These are phyloP conservation scores for Tupaia chinensis DNA, from an alignment of 2,113 vertebrate species.

Conservation along the genomic window DNA sequence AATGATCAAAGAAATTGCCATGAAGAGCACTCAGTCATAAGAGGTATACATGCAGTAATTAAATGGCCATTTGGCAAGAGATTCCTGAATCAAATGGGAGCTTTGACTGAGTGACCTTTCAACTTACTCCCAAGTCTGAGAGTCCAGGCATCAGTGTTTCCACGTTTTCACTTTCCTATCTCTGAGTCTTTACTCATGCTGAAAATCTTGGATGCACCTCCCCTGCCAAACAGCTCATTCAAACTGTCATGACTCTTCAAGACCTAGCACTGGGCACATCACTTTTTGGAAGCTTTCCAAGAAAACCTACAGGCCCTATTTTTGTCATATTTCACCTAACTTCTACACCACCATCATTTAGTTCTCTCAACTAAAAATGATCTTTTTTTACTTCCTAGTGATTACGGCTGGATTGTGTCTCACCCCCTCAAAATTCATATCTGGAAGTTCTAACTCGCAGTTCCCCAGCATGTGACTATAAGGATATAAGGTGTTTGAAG, in stretches of 20 bases:
- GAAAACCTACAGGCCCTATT: neutral
- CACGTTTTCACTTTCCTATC: neutral
- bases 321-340: constrained; percentile 41
- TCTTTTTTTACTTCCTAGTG: constrained; percentile 28
- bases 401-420: neutral
- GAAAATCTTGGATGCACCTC: constrained; percentile 2
- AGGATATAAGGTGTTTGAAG: neutral
- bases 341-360: neutral
- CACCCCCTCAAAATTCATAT: neutral
- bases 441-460: neutral
- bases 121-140: constrained; percentile 33
- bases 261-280: neutral
- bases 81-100: constrained; percentile 42
- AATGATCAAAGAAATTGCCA: constrained; percentile 17
- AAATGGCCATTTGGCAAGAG: neutral
- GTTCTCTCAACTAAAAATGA: neutral
- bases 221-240: constrained; percentile 20
- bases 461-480: neutral
- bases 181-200: constrained; percentile 22
- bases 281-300: constrained; percentile 20
- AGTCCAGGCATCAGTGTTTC: constrained; percentile 16
- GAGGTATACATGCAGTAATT: constrained; percentile 19
- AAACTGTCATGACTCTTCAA: constrained; percentile 48
- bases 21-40: neutral
- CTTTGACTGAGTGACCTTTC: neutral